Conservation (phyloP, 2,113 vertebrate species). For the Limnothrissa miodon region DNA sequence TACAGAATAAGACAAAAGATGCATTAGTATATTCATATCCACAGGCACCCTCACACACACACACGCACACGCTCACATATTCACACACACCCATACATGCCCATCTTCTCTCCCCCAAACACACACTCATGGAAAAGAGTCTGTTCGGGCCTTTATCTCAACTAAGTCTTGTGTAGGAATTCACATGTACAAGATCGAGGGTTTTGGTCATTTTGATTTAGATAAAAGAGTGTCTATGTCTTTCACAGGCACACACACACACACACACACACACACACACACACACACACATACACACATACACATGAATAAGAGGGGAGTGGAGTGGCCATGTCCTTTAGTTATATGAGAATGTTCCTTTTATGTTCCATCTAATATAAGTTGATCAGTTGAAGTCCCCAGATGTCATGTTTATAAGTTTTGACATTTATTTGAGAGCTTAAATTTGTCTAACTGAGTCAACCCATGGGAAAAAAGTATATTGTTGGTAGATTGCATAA, state of each 20-base stretch:
- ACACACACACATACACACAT: too few relatives aligned
- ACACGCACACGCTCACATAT: neutral
- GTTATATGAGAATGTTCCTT: slow-evolving; percentile 6
- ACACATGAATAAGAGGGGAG: too few relatives aligned
- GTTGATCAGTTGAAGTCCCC: neutral
- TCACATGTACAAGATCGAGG: too few relatives aligned
- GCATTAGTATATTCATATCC: neutral
- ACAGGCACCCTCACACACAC: neutral
- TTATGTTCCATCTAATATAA: slow-evolving; percentile 7
- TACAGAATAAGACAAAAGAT: too few relatives aligned
- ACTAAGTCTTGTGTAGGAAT: neutral
- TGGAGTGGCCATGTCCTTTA: slow-evolving; percentile 1
- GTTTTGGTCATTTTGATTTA: neutral
- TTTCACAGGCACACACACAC: too few relatives aligned
- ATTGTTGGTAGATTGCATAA: slow-evolving; percentile 16
- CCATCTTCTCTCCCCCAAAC: too few relatives aligned
- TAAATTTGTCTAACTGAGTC: slow-evolving; percentile 15
- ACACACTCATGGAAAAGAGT: neutral
- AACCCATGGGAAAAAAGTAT: neutral
- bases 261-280: too few relatives aligned
- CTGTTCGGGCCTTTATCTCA: neutral
- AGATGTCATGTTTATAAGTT: neutral
- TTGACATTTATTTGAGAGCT: slow-evolving; percentile 13
- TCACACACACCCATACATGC: neutral
- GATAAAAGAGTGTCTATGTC: too few relatives aligned